A percentile compares a stretch with the other conserved stretches of the same genome.
These are phyloP conservation scores for Anolis sagrei DNA, from an alignment of 2,113 vertebrate species.

Conservation along the genomic window DNA sequence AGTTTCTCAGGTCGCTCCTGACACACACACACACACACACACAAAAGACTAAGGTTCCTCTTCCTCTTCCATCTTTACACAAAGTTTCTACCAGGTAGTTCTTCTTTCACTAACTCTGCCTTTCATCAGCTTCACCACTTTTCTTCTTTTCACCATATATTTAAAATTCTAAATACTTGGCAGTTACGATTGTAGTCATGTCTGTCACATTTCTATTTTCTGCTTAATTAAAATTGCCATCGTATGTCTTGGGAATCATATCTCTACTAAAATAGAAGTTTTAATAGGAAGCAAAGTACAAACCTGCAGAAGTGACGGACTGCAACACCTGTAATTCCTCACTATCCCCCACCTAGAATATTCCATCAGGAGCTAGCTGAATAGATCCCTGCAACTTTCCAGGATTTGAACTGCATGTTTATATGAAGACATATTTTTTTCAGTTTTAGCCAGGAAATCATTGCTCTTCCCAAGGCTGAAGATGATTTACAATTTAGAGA, in stretches of 20 bases:
- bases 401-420: background rate
- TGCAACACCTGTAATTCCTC: too few relatives aligned
- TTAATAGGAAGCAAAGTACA: too few relatives aligned
- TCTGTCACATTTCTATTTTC: background rate
- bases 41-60: too few relatives aligned
- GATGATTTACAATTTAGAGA: background rate
- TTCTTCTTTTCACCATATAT: too few relatives aligned
- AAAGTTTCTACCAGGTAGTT: too few relatives aligned
- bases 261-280: too few relatives aligned
- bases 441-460: background rate
- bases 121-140: background rate
- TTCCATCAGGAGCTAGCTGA: too few relatives aligned
- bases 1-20: too few relatives aligned
- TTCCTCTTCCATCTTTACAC: too few relatives aligned
- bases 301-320: too few relatives aligned
- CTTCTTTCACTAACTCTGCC: too few relatives aligned
- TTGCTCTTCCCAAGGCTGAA: background rate
- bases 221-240: background rate
- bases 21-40: too few relatives aligned
- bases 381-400: background rate
- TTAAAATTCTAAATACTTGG: background rate
- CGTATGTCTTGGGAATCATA: background rate
- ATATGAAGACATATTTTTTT: background rate
- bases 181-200: background rate
- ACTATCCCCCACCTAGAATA: background rate